Percentiles rank a stretch among this genome's conserved stretches.
phyloP scores from a whole-genome alignment of 2,113 vertebrate genomes.

The Bos taurus region ARS-UCD2.0 NC_037331.1:107321501-107322000 shows the following conservation, averaged over 20 bases:
- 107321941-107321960: accelerated
- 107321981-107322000: too few species aligned
- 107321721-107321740: too few species aligned
- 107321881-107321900: not conserved
- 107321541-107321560: slow-evolving; percentile 48
- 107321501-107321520: slow-evolving; percentile 53
- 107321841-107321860: not conserved
- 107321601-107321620: slow-evolving; percentile 52
- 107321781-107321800: not conserved
- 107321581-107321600: slow-evolving; percentile 38
- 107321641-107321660: slow-evolving; percentile 59
- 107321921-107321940: too few species aligned
- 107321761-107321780: not conserved
- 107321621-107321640: slow-evolving; percentile 57
- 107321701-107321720: not conserved
- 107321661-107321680: slow-evolving; percentile 15
- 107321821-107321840: not conserved
- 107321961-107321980: too few species aligned
- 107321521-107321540: slow-evolving; percentile 59
- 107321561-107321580: slow-evolving; percentile 17
- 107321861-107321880: not conserved
- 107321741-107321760: not conserved
- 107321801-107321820: not conserved
- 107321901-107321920: accelerated
- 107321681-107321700: slow-evolving; percentile 14